Conservation (phyloP, 2,113 vertebrate genomes). For the Azemiops feae region DNA sequence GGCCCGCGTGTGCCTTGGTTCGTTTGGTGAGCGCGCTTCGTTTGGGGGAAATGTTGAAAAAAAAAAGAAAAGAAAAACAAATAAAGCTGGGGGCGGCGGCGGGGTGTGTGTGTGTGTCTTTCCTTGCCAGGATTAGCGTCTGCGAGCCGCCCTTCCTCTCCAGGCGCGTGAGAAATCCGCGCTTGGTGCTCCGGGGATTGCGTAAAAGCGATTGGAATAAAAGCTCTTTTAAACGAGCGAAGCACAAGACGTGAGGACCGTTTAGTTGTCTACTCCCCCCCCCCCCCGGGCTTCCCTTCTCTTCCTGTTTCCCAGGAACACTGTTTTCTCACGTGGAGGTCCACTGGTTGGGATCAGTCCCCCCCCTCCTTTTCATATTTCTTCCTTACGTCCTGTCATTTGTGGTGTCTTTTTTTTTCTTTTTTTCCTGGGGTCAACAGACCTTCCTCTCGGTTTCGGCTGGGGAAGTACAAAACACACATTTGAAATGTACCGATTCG, state of each 20-base stretch:
- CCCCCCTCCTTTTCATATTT: background rate
- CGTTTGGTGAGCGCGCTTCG: background rate
- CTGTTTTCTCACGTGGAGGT: background rate
- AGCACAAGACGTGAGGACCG: constrained; percentile 44
- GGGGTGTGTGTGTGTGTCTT: background rate
- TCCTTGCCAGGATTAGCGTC: background rate
- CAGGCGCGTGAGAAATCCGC: background rate
- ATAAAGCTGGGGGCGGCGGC: background rate
- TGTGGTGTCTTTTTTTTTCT: background rate
- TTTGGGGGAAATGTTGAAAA: background rate
- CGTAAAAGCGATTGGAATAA: constrained; percentile 3
- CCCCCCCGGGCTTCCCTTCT: background rate
- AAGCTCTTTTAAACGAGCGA: constrained; percentile 49
- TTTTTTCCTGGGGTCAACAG: background rate
- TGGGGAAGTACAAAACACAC: background rate
- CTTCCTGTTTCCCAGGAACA: constrained; percentile 30
- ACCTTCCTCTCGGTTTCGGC: background rate
- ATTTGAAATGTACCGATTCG: constrained; percentile 25
- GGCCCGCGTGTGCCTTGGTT: background rate
- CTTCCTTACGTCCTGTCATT: background rate
- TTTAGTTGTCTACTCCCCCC: constrained; percentile 13
- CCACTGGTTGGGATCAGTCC: background rate
- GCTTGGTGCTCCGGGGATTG: background rate
- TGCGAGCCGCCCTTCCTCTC: background rate
- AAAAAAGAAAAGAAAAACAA: background rate